A percentile compares a stretch with the other conserved stretches of the same genome.
Evolutionary conservation across 2,888 invertebrate species (phyloP).

Genomic region (Mantis religiosa): DNA sequence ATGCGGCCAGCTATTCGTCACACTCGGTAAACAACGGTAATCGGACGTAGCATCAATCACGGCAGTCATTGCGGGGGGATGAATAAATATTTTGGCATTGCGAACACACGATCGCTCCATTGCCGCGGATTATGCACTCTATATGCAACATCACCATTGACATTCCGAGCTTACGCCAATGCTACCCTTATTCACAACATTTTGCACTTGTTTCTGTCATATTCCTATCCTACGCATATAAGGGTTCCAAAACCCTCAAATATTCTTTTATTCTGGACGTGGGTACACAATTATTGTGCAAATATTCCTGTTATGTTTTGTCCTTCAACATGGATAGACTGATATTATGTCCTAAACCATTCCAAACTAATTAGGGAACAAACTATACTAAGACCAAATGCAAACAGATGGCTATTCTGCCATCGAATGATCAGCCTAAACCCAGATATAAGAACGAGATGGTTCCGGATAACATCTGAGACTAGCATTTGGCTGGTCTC

Average conservation of each 20-base stretch:
- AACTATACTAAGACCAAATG: too few species aligned
- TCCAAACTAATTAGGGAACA: too few species aligned
- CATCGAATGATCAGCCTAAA: too few species aligned
- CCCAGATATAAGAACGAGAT: too few species aligned
- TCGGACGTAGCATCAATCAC: neutral
- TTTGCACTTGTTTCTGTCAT: neutral
- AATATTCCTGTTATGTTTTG: too few species aligned
- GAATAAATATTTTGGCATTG: conserved; percentile 5
- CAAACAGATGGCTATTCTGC: too few species aligned
- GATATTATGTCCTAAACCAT: too few species aligned
- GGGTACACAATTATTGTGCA: too few species aligned
- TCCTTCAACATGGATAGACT: too few species aligned
- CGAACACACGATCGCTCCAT: neutral
- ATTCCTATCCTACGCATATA: neutral
- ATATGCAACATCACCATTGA: neutral
- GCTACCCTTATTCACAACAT: neutral
- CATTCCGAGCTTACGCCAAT: neutral
- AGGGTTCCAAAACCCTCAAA: neutral
- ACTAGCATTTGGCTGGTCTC: too few species aligned
- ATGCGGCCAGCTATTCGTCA: neutral
- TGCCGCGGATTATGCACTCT: neutral
- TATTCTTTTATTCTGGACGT: too few species aligned
- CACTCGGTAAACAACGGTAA: conserved; percentile 3
- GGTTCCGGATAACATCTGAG: too few species aligned
- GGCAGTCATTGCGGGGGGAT: neutral